Evolutionary conservation across 2,888 invertebrate genomes (phyloP).

Genomic region (Mongoloraphidia duomilia): DNA sequence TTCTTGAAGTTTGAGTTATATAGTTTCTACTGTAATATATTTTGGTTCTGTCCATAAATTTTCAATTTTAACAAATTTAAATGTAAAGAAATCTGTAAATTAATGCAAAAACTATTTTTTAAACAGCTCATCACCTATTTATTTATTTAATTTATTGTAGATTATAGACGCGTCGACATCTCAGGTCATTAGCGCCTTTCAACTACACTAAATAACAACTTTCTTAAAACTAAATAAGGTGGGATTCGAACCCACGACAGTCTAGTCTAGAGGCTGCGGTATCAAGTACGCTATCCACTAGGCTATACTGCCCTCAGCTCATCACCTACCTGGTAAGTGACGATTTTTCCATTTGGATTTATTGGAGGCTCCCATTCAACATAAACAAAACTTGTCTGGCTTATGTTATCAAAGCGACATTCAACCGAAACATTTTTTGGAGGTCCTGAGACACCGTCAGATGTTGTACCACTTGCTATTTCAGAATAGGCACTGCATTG

Average conservation of each 20-base stretch:
- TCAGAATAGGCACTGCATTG: constrained; percentile 67
- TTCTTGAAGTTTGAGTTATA: too few relatives aligned
- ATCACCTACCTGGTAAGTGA: constrained; percentile 52
- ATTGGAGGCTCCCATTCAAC: constrained; percentile 61
- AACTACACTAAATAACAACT: too few relatives aligned
- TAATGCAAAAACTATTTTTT: neutral
- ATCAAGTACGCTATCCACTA: too few relatives aligned
- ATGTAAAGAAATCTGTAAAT: neutral
- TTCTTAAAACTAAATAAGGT: too few relatives aligned
- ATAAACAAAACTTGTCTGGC: constrained; percentile 43
- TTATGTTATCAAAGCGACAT: constrained; percentile 50
- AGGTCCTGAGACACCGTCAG: constrained; percentile 66
- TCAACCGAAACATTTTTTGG: constrained; percentile 51
- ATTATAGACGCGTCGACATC: too few relatives aligned
- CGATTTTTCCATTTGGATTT: constrained; percentile 64
- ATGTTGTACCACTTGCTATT: constrained; percentile 63
- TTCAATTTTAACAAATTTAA: neutral
- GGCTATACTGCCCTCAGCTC: too few relatives aligned
- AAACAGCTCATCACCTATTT: neutral
- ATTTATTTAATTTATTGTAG: neutral
- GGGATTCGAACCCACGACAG: too few relatives aligned
- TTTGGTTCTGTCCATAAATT: neutral
- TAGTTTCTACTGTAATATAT: too few relatives aligned
- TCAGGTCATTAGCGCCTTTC: too few relatives aligned
- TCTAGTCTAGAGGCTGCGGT: too few relatives aligned